A percentile compares a stretch with the other conserved stretches of the same genome.
These are phyloP conservation scores for Rattus norvegicus DNA, from an alignment of 2,113 vertebrate species.

Conservation along the genomic window DNA sequence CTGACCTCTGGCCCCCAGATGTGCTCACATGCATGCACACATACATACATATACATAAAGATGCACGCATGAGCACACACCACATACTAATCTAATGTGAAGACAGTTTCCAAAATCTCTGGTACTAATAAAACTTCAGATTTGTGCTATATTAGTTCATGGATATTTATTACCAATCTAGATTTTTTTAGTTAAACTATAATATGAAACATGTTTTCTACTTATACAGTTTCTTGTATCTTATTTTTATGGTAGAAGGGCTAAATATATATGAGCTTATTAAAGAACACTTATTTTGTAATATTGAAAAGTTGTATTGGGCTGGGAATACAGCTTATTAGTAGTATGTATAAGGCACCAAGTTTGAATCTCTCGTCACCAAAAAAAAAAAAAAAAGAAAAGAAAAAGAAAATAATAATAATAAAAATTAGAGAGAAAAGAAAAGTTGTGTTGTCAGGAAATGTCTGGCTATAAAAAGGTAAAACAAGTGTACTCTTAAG, in stretches of 20 bases:
- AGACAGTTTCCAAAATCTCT: slow-evolving; percentile 34
- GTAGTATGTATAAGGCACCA: background rate
- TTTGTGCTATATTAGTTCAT: slow-evolving; percentile 4
- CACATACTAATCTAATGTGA: background rate
- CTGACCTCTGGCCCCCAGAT: background rate
- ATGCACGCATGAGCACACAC: background rate
- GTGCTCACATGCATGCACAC: background rate
- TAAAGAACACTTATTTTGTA: slow-evolving; percentile 22
- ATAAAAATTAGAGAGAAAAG: background rate
- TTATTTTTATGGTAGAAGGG: slow-evolving; percentile 33
- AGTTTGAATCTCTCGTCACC: background rate
- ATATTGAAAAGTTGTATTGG: background rate
- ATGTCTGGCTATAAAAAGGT: background rate
- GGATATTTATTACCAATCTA: background rate
- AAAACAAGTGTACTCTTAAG: background rate
- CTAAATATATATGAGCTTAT: background rate
- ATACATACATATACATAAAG: background rate
- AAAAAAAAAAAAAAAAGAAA: background rate
- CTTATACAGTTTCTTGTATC: background rate
- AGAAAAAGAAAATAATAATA: background rate
- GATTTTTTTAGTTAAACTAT: slow-evolving; percentile 26
- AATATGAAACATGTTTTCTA: slow-evolving; percentile 48
- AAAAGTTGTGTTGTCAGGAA: background rate
- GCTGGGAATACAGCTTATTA: background rate
- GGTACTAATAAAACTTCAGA: slow-evolving; percentile 54